Evolutionary conservation across 2,113 vertebrate genomes (phyloP), one percentile per base, ranked within the genome.

Genomic region (Perca flavescens): DNA sequence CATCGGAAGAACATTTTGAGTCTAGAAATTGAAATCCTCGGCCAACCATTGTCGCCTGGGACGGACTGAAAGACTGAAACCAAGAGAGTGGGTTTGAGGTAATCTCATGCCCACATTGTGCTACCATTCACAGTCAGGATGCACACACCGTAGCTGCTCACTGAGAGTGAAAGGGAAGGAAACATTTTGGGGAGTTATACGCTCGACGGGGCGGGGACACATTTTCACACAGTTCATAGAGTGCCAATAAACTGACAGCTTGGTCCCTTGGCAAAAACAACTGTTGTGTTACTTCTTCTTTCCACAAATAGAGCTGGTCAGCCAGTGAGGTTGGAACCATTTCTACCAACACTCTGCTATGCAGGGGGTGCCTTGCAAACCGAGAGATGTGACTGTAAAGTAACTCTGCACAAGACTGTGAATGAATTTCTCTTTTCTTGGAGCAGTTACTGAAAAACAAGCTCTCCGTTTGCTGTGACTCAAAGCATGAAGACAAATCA

Each of bases 221-320:
- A 1, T 7, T 70, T 3, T 63, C 58, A 57, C 54, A 80, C 73
- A 65, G 28, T 17, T 85, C 17, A 64, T 0, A n/a, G 34, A 58
- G 15, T 25, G 34, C 75, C 10, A 50, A 63, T 17, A 53, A 63
- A 58, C 7, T 1, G 7, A 58, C n/a, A 0, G 65, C 12, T 31
- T 21, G 21, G 46, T 28, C n/a, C 34, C 40, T 11, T 43, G 40
- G 40, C 40, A 43, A 43, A 11, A 43, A 40, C 34, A 36, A 40
- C 40, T 10, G 40, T 40, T 40, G 40, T 40, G 9, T 40, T 43
- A 82, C 82, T 86, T 86, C 80, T 86, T 84, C 79, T 90, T 85
- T 89, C 60, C 54, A 62, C 6, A 84, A 70, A 89, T 70, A 88
- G 74, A 88, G 6, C 12, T 0, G 46, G 9, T 72, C 11, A 36